Evolutionary conservation across 1,140 invertebrate species (phyloP).

Genomic region (Nixonia krombeini): DNA sequence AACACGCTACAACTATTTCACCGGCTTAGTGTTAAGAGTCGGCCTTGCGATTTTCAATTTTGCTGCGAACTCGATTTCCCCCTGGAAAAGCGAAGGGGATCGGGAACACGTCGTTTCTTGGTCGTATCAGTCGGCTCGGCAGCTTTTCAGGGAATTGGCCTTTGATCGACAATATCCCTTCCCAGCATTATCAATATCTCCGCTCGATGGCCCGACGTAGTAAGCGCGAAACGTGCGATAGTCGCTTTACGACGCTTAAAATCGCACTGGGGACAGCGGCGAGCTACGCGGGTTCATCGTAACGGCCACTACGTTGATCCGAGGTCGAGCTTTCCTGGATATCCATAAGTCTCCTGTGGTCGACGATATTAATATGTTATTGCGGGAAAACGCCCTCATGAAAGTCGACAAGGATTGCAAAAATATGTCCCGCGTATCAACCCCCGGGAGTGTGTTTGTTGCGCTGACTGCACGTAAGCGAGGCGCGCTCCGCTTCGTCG

Average conservation of each 20-base stretch:
- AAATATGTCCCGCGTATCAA: conserved; percentile 65
- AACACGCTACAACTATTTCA: too few species aligned
- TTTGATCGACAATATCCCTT: conserved; percentile 26
- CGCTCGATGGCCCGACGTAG: conserved; percentile 29
- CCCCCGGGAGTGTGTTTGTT: conserved; percentile 41
- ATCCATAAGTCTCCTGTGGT: conserved; percentile 60
- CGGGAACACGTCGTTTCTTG: background rate
- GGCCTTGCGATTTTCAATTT: too few species aligned
- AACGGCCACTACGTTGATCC: conserved; percentile 62
- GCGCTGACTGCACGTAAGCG: conserved; percentile 28
- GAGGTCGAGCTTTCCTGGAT: conserved; percentile 56
- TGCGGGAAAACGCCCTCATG: conserved; percentile 70
- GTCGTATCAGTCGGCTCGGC: background rate
- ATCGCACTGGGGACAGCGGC: conserved; percentile 35
- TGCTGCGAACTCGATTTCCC: too few species aligned
- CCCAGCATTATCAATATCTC: conserved; percentile 55
- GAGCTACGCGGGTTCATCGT: conserved; percentile 31
- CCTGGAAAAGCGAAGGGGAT: too few species aligned
- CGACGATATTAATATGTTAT: conserved; percentile 72
- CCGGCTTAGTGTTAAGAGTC: too few species aligned
- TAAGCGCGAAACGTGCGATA: conserved; percentile 56
- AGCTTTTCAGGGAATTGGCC: conserved; percentile 14
- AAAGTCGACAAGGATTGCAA: conserved; percentile 70
- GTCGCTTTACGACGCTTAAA: conserved; percentile 67
- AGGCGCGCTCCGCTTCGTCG: too few species aligned